phyloP scores from a whole-genome alignment of 2,113 vertebrate genomes.

The Periophthalmus modestus region DNA sequence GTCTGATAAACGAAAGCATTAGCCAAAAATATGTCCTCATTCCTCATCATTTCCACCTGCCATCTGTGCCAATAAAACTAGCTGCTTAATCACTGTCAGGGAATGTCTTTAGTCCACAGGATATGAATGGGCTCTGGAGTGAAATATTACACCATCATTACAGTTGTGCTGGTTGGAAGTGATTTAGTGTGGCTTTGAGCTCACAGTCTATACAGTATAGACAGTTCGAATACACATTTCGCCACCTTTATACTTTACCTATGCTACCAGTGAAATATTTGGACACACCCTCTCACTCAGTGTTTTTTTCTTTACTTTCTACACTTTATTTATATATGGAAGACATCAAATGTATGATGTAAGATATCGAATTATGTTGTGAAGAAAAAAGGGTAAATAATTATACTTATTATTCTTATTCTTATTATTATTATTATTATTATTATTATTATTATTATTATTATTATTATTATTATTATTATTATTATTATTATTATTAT shows the following conservation, averaged over 20 bases:
- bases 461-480: too few species aligned
- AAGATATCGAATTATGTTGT: too few species aligned
- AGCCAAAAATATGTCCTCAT: neutral
- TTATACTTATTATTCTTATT: too few species aligned
- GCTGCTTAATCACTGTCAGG: slow-evolving; percentile 10
- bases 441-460: too few species aligned
- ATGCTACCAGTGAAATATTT: too few species aligned
- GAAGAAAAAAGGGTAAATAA: too few species aligned
- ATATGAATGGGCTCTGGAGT: slow-evolving; percentile 28
- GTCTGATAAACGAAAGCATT: slow-evolving; percentile 5
- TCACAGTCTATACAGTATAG: neutral
- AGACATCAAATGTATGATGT: too few species aligned
- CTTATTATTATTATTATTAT: too few species aligned
- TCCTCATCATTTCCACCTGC: slow-evolving; percentile 18
- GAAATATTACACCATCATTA: slow-evolving; percentile 21
- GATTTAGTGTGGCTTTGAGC: neutral
- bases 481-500: too few species aligned
- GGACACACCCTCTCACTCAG: too few species aligned
- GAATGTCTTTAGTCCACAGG: slow-evolving; percentile 13
- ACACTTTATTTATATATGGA: too few species aligned
- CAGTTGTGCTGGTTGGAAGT: neutral
- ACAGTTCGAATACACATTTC: neutral
- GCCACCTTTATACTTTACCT: neutral
- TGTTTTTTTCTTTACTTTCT: too few species aligned
- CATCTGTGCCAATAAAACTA: slow-evolving; percentile 17